Percentiles rank a stretch among this genome's conserved stretches.
These are phyloP conservation scores for Bradypus variegatus DNA, from an alignment of 2,797 vertebrate species.

Conservation along the genomic window DNA sequence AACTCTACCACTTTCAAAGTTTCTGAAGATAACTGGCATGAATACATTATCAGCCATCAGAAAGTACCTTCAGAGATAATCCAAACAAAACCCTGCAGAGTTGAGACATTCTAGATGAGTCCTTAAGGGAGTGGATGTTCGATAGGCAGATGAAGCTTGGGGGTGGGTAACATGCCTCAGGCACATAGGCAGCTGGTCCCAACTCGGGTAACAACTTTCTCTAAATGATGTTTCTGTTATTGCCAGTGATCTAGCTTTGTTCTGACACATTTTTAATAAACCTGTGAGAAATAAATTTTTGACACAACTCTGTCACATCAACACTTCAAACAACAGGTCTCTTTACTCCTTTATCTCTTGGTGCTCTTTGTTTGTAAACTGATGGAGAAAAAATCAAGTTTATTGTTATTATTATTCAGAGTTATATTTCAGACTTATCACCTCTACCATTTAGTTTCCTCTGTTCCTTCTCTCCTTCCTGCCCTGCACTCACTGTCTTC, in stretches of 20 bases:
- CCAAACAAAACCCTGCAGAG: not conserved
- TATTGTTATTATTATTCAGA: not conserved
- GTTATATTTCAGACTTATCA: not conserved
- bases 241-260: conserved; percentile 19
- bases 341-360: not conserved
- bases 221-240: conserved; percentile 7
- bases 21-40: conserved; percentile 9
- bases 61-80: conserved; percentile 11
- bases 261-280: conserved; percentile 37
- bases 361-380: not conserved
- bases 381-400: not conserved
- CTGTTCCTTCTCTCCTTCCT: not conserved
- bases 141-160: conserved; percentile 19
- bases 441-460: not conserved
- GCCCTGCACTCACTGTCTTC: not conserved
- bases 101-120: not conserved
- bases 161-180: not conserved
- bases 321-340: not conserved
- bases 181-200: not conserved
- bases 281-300: conserved; percentile 4
- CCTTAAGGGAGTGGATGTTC: conserved; percentile 16
- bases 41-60: conserved; percentile 7
- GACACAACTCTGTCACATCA: not conserved
- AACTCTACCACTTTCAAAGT: conserved; percentile 13
- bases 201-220: not conserved